Evolutionary conservation across 2,113 vertebrate species (phyloP).

Genomic region (Cebidichthys violaceus): DNA sequence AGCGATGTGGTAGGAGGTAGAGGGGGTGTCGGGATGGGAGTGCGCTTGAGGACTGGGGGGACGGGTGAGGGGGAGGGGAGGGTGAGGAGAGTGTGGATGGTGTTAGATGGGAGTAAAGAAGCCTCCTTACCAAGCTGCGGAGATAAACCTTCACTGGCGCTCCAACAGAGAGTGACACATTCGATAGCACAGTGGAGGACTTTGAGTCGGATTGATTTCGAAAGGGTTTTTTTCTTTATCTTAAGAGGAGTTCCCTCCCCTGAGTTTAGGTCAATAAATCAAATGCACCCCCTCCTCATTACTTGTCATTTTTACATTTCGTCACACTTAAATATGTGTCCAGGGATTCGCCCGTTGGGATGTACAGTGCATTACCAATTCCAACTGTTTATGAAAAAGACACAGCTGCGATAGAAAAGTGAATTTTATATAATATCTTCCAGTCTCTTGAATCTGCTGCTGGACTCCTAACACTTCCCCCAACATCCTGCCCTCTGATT

Average conservation of each 20-base stretch:
- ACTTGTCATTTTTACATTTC: slow-evolving; percentile 59
- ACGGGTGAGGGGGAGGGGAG: slow-evolving; percentile 71
- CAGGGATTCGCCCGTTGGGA: slow-evolving; percentile 51
- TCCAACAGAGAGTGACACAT: slow-evolving; percentile 76
- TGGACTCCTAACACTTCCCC: slow-evolving; percentile 63
- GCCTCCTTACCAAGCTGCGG: slow-evolving; percentile 86
- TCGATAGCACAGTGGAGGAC: slow-evolving; percentile 66
- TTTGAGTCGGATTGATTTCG: slow-evolving; percentile 62
- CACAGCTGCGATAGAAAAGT: slow-evolving; percentile 60
- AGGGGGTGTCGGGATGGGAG: slow-evolving; percentile 77
- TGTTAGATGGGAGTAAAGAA: slow-evolving; percentile 87
- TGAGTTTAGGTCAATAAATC: slow-evolving; percentile 58
- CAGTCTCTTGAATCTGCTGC: slow-evolving; percentile 64
- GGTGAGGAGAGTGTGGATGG: slow-evolving; percentile 84
- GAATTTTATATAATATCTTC: slow-evolving; percentile 59
- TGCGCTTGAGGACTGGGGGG: slow-evolving; percentile 74
- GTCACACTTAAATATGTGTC: slow-evolving; percentile 40
- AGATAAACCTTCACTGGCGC: slow-evolving; percentile 83
- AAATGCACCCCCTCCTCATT: slow-evolving; percentile 65
- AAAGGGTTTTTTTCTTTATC: neutral
- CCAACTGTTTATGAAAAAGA: slow-evolving; percentile 50
- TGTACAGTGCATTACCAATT: slow-evolving; percentile 40
- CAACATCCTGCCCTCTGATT: slow-evolving; percentile 54
- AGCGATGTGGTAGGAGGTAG: slow-evolving; percentile 81
- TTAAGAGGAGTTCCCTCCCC: slow-evolving; percentile 50